Conservation (phyloP, 2,797 vertebrate species). For the Lepus oiostolus region DNA sequence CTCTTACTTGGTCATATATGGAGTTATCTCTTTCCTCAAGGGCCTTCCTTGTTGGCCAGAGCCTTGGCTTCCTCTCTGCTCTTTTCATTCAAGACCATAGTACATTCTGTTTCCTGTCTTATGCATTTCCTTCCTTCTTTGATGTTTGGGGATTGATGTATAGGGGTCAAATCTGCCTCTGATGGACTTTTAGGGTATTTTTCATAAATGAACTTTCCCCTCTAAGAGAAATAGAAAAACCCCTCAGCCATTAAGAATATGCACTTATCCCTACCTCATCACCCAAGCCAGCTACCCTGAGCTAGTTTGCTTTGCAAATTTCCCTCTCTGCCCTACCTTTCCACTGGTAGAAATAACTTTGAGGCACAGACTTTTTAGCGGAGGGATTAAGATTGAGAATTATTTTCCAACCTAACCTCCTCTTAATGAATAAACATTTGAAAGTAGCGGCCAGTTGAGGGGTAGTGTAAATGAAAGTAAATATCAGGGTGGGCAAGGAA, state of each 20-base stretch:
- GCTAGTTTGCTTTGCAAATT: not conserved
- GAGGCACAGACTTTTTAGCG: conserved; percentile 32
- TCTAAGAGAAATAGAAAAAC: not conserved
- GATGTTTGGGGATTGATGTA: not conserved
- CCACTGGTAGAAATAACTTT: not conserved
- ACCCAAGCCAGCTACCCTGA: rapidly evolving
- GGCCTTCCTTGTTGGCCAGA: too few relatives aligned
- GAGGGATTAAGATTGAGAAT: not conserved
- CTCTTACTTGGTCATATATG: not conserved
- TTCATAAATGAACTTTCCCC: not conserved
- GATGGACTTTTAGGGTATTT: not conserved
- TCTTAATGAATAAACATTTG: not conserved
- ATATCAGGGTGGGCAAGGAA: conserved; percentile 77
- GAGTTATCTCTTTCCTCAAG: not conserved
- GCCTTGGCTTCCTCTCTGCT: not conserved
- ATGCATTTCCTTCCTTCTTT: not conserved
- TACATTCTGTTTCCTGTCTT: not conserved
- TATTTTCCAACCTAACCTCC: conserved; percentile 32
- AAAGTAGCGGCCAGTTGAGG: not conserved
- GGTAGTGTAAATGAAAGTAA: conserved; percentile 50
- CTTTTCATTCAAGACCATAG: too few relatives aligned
- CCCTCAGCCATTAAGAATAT: not conserved
- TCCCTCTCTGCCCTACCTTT: not conserved
- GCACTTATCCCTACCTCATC: not conserved
- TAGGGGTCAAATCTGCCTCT: not conserved